Conservation (phyloP, 2,888 invertebrate species). For the Hanleya hanleyi region DNA sequence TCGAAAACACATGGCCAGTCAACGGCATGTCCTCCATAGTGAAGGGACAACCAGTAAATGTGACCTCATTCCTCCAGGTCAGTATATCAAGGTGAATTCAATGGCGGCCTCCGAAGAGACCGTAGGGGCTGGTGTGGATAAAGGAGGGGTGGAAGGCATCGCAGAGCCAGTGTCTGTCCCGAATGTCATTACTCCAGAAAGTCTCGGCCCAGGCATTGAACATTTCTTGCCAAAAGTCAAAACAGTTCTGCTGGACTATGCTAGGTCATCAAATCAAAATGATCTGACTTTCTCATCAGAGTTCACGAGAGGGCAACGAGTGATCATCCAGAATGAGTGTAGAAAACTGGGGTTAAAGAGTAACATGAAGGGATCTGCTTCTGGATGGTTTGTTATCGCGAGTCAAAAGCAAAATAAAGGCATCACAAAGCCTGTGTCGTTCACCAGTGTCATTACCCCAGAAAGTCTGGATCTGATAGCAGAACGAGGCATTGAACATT, state of each 20-base stretch:
- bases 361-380: constrained; percentile 76
- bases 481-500: constrained; percentile 50
- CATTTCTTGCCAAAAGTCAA: constrained; percentile 59
- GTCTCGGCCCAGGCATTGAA: no score
- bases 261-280: constrained; percentile 59
- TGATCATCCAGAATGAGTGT: constrained; percentile 71
- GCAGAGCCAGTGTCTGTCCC: no score
- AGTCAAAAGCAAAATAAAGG: no score
- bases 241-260: constrained; percentile 67
- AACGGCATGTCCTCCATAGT: constrained; percentile 73
- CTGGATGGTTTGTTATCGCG: no score
- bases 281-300: constrained; percentile 74
- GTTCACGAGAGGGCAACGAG: constrained; percentile 74
- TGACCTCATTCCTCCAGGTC: constrained; percentile 71
- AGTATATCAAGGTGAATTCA: no score
- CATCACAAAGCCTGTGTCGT: no score
- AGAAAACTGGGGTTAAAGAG: constrained; percentile 75
- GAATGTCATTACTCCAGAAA: no score
- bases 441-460: constrained; percentile 56
- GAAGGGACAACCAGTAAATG: constrained; percentile 77
- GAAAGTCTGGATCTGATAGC: constrained; percentile 66
- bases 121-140: constrained; percentile 83
- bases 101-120: no score
- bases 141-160: no score
- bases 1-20: constrained; percentile 73